phyloP scores from a whole-genome alignment of 2,797 vertebrate species.

The Alectoris magna region DNA sequence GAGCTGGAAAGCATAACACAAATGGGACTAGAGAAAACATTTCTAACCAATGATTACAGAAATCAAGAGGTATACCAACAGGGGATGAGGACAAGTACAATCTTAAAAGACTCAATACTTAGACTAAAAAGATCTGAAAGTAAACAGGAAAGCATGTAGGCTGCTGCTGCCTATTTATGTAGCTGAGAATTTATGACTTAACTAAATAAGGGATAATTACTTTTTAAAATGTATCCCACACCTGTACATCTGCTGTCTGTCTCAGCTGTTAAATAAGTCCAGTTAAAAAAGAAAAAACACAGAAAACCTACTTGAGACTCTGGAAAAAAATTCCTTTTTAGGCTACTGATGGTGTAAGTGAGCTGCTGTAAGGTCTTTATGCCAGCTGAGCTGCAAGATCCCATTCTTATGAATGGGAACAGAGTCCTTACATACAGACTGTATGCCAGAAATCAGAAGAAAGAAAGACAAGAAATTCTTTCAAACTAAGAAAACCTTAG shows the following conservation, averaged over 20 bases:
- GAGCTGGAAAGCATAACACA: background rate
- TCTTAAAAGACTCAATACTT: background rate
- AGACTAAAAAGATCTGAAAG: background rate
- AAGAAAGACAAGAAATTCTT: background rate
- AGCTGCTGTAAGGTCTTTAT: background rate
- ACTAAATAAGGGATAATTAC: background rate
- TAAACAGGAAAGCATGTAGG: background rate
- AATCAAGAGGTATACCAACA: background rate
- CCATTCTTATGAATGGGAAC: background rate
- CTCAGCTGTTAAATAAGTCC: background rate
- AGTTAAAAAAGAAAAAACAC: fast-evolving
- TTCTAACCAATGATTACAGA: background rate
- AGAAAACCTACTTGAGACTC: background rate
- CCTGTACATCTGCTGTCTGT: background rate
- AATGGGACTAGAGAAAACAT: background rate
- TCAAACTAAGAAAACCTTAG: background rate
- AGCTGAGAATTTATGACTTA: background rate
- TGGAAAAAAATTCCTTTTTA: background rate
- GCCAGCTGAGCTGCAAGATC: background rate
- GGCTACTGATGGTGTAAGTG: background rate
- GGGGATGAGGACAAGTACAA: background rate
- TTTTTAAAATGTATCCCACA: background rate
- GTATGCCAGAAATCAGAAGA: background rate
- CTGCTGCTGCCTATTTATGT: background rate
- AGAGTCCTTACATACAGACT: background rate